Evolutionary conservation across 2,797 vertebrate species (phyloP).

Genomic region (Crax fasciolata): DNA sequence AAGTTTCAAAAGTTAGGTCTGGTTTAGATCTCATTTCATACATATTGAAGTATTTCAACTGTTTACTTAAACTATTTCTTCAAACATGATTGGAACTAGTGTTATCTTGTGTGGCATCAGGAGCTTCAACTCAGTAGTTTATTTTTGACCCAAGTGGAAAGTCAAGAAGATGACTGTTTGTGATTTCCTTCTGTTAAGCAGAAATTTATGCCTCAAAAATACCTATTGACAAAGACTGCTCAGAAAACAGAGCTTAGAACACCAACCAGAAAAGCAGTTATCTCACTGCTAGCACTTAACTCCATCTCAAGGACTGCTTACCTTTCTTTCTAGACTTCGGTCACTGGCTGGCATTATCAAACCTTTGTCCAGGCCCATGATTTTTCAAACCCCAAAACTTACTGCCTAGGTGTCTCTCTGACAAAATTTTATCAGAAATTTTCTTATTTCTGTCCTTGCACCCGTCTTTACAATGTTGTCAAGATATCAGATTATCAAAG

Average conservation of each 20-base stretch:
- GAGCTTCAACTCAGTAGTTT: neutral
- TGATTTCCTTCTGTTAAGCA: neutral
- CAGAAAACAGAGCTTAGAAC: neutral
- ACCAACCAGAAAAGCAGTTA: neutral
- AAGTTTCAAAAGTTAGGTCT: neutral
- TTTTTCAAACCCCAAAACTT: neutral
- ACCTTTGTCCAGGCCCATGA: neutral
- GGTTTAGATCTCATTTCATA: neutral
- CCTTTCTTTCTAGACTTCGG: neutral
- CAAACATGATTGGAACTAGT: neutral
- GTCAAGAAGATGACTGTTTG: neutral
- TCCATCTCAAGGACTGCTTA: neutral
- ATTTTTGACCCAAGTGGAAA: neutral
- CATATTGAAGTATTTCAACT: neutral
- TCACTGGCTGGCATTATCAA: neutral
- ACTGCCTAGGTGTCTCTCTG: neutral
- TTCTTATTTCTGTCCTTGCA: neutral
- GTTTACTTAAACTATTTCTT: neutral
- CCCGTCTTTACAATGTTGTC: neutral
- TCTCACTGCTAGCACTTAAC: neutral
- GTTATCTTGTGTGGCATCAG: neutral
- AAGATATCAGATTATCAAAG: neutral
- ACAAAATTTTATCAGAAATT: neutral
- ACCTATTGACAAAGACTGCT: neutral
- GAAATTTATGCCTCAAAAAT: neutral